phyloP scores from a whole-genome alignment of 2,113 vertebrate genomes.

The Carlito syrichta region DNA sequence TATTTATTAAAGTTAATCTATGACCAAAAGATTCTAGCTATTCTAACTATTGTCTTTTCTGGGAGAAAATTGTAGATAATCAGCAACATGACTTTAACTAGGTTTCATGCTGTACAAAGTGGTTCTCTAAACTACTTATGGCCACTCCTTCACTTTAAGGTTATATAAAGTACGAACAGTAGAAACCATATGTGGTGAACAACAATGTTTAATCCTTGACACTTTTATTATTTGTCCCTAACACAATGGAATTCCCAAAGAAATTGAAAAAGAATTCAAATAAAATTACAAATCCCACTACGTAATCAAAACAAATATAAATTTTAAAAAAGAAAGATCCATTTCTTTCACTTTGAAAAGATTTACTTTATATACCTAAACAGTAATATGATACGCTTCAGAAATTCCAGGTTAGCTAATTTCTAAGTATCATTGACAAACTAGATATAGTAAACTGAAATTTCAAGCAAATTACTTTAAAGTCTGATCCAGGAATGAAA shows the following conservation, averaged over 20 bases:
- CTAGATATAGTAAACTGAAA: background rate
- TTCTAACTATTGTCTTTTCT: background rate
- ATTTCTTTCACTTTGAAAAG: conserved; percentile 1
- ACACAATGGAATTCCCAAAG: background rate
- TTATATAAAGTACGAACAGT: background rate
- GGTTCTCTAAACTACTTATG: background rate
- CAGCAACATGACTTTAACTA: background rate
- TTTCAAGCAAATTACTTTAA: background rate
- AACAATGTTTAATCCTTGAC: background rate
- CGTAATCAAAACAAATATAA: conserved; percentile 3
- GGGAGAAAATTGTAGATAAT: conserved; percentile 22
- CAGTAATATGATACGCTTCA: background rate
- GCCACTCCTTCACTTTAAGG: background rate
- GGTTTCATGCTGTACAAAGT: conserved; percentile 10
- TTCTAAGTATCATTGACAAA: conserved; percentile 15
- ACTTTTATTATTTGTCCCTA: background rate
- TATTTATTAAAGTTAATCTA: background rate
- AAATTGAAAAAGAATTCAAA: conserved; percentile 17
- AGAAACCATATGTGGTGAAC: background rate
- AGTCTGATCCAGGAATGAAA: background rate
- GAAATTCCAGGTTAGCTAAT: conserved; percentile 21
- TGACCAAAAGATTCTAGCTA: background rate
- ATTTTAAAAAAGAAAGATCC: background rate
- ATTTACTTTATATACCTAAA: conserved; percentile 2
- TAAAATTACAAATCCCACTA: conserved; percentile 12